Base-by-base conservation (phyloP, 2,888 invertebrate species). In the Ischnus inquisitorius region DNA sequence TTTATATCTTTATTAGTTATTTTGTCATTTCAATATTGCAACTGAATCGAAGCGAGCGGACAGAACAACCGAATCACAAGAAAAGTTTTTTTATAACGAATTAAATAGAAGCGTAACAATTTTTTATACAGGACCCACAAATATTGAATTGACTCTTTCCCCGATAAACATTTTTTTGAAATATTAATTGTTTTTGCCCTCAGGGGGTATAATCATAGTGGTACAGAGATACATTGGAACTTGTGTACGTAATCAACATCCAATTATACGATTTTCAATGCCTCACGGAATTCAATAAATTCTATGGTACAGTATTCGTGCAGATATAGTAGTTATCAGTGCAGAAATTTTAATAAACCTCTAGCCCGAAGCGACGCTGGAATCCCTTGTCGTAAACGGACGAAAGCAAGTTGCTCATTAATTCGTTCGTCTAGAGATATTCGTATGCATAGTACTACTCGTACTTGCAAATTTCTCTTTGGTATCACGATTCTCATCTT, bases 291-390 rank as follows among this genome's bases (percentile, higher is more conserved):
- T 60, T 60, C 60, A 28, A 60, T 60, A 28, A 28, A 28, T 60
- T 60, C 60, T 60, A 28, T 60, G 60, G 14, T 5, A 25, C 28
- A 12, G 6, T 5, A 82, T 78, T 67, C 16, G 48, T 74, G 28
- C 62, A 62, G 51, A 62, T 54, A 19, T 41, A 41, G 39, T 16
- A 10, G 77, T 74, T 74, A 62, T 60, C 57, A 19, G 62, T 72
- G 60, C 51, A 54, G 60, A 51, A 65, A 64, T 81, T 69, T 69
- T 81, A 69, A 78, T 78, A 79, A 78, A 84, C 74, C 64, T 71
- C 28, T 34, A 48, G 16, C 60, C 34, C 46, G 34, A 16, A 28
- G 19, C 14, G 71, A 5, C n/a, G 22, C 5, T 22, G 43, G 25
- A 14, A 43, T 43, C 41, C 43, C 72, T 60, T n/a, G 41, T 67